Evolutionary conservation across 1,140 invertebrate genomes (phyloP).

Genomic region (Aphis gossypii): DNA sequence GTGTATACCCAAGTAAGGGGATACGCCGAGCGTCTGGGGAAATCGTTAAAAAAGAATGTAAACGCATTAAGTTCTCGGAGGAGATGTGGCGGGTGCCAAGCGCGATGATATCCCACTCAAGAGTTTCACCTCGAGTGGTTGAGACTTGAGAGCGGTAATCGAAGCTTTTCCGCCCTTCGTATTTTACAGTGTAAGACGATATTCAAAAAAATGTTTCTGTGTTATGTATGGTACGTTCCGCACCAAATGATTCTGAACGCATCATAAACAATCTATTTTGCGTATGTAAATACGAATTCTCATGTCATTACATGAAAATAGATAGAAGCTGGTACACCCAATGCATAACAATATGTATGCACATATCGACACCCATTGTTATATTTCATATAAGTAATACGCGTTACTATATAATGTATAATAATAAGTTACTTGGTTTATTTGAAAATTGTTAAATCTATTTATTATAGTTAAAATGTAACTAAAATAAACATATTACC

Average conservation of each 20-base stretch:
- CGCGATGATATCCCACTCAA: not conserved
- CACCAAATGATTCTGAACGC: not conserved
- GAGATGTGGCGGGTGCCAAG: not conserved
- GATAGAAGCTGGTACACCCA: not conserved
- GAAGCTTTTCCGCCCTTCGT: not conserved
- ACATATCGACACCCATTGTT: not conserved
- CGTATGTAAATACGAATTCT: not conserved
- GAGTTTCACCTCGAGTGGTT: not conserved
- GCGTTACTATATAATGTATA: not conserved
- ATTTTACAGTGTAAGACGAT: not conserved
- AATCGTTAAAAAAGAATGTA: conserved; percentile 51
- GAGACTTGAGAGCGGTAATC: not conserved
- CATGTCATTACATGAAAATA: not conserved
- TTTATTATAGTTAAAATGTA: not conserved
- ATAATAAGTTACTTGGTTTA: not conserved
- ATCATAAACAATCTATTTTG: conserved; percentile 5
- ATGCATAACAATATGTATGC: not conserved
- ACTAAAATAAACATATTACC: not conserved
- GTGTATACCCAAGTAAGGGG: not conserved
- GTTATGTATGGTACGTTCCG: not conserved
- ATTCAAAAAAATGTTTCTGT: not conserved
- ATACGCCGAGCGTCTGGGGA: not conserved
- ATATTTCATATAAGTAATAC: not conserved
- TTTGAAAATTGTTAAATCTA: not conserved
- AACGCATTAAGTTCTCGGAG: conserved; percentile 22